These are phyloP conservation scores for Schrankia costaestrigalis DNA, from an alignment of 2,888 invertebrate genomes.

Conservation along the genomic window DNA sequence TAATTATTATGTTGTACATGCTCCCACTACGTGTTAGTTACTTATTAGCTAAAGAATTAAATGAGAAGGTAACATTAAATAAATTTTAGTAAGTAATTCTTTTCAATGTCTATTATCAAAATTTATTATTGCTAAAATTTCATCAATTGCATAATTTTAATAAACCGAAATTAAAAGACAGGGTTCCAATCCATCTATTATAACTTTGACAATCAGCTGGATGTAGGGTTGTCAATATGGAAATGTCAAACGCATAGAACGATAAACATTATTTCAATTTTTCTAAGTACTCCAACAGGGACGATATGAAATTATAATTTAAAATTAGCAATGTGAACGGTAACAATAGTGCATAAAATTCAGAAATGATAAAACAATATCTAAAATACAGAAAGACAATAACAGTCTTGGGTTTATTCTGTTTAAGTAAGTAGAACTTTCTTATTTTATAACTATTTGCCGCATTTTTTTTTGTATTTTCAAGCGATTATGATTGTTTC, in stretches of 20 bases:
- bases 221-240: constrained; percentile 17
- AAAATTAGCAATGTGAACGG: constrained; percentile 56
- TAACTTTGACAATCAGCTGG: constrained; percentile 28
- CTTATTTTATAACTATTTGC: constrained; percentile 18
- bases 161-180: too few relatives aligned
- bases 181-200: too few relatives aligned
- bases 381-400: constrained; percentile 69
- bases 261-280: constrained; percentile 9
- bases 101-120: too few relatives aligned
- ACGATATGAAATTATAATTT: constrained; percentile 18
- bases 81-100: too few relatives aligned
- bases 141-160: too few relatives aligned
- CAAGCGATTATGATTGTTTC: constrained; percentile 8
- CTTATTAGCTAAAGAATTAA: too few relatives aligned
- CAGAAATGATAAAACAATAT: constrained; percentile 72
- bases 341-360: constrained; percentile 34
- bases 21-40: too few relatives aligned
- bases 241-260: not conserved
- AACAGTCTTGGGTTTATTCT: constrained; percentile 53
- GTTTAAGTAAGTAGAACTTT: constrained; percentile 56
- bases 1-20: too few relatives aligned
- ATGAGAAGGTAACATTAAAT: too few relatives aligned
- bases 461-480: constrained; percentile 20
- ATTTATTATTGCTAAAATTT: too few relatives aligned
- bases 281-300: constrained; percentile 14